phyloP scores from a whole-genome alignment of 2,888 invertebrate species.

The Ptychoptera contaminata region DNA sequence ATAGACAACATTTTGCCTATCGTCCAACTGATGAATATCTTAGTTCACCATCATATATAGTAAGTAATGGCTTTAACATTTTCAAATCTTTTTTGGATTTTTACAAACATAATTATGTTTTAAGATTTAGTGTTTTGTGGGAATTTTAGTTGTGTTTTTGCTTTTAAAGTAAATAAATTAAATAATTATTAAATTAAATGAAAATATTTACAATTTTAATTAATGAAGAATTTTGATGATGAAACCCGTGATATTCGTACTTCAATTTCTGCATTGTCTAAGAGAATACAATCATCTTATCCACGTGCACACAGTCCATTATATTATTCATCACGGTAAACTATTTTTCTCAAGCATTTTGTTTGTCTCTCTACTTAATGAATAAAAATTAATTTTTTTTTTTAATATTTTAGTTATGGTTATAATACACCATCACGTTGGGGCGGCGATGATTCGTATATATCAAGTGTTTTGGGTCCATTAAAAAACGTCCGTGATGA shows the following conservation, averaged over 20 bases:
- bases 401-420: background rate
- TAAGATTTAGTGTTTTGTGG: no score
- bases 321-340: conserved; percentile 10
- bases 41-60: conserved; percentile 59
- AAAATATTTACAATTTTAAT: conserved; percentile 3
- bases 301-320: conserved; percentile 46
- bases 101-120: no score
- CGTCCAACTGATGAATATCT: conserved; percentile 61
- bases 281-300: conserved; percentile 58
- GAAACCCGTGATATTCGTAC: conserved; percentile 69
- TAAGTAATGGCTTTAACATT: conserved; percentile 28
- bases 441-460: conserved; percentile 46
- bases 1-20: conserved; percentile 42
- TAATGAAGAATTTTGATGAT: conserved; percentile 60
- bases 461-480: conserved; percentile 50
- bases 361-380: no score
- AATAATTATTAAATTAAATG: background rate
- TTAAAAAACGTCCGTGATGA: conserved; percentile 44
- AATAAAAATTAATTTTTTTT: no score
- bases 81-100: no score
- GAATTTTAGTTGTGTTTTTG: background rate
- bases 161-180: background rate
- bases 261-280: conserved; percentile 56
- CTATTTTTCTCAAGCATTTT: background rate
- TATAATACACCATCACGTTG: conserved; percentile 32